Evolutionary conservation across 2,888 invertebrate genomes (phyloP).

Genomic region (Tribolium freemani): DNA sequence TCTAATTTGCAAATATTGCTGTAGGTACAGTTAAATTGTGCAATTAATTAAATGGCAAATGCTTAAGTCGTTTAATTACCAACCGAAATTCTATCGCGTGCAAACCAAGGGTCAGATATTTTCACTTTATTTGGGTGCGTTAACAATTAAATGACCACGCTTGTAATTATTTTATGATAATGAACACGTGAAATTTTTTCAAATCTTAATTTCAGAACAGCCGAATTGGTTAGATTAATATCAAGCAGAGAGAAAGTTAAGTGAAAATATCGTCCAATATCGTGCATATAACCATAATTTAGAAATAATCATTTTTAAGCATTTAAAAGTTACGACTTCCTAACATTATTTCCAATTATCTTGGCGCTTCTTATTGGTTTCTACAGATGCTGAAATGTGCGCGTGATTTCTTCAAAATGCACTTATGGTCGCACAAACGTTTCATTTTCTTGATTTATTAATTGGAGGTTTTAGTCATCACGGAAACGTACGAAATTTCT

Average conservation of each 20-base stretch:
- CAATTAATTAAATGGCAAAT: conserved; percentile 2
- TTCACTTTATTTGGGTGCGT: background rate
- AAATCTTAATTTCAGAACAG: conserved; percentile 11
- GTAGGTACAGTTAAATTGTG: conserved; percentile 7
- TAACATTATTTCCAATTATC: conserved; percentile 9
- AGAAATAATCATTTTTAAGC: conserved; percentile 13
- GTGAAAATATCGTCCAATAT: conserved; percentile 32
- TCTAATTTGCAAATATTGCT: conserved; percentile 27
- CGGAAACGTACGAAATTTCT: background rate
- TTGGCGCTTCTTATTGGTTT: background rate
- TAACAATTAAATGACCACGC: conserved; percentile 8
- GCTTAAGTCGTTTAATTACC: background rate
- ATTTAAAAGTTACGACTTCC: conserved; percentile 22
- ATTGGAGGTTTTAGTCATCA: background rate
- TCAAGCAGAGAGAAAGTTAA: conserved; percentile 26
- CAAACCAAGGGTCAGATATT: conserved; percentile 1
- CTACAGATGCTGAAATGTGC: background rate
- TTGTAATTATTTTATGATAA: conserved; percentile 1
- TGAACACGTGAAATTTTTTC: conserved; percentile 21
- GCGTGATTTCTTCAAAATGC: background rate
- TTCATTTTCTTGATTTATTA: background rate
- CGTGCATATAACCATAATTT: conserved; percentile 19
- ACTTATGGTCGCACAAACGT: background rate
- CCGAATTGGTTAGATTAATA: background rate
- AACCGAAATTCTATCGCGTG: background rate